Percentiles rank a stretch among this genome's conserved stretches.
phyloP scores from a whole-genome alignment of 2,113 vertebrate species.

The Aegotheles bennettii region DNA sequence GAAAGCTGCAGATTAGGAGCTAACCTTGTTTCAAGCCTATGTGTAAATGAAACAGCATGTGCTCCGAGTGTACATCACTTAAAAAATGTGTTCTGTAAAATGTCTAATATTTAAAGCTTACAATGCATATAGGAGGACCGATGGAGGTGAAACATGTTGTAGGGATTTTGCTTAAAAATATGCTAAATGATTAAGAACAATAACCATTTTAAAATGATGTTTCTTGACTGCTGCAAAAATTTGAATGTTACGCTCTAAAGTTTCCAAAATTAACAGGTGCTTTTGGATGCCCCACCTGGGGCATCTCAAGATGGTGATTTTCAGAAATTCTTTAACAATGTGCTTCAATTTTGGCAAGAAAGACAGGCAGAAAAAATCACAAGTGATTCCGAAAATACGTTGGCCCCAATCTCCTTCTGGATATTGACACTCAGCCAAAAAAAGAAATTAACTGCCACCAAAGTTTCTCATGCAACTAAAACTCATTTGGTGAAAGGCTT shows the following conservation, averaged over 20 bases:
- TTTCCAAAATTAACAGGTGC: background rate
- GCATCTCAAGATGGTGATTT: background rate
- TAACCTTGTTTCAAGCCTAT: background rate
- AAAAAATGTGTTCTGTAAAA: background rate
- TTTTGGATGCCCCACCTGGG: background rate
- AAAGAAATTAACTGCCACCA: background rate
- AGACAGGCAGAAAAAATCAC: background rate
- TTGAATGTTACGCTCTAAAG: background rate
- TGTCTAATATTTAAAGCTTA: background rate
- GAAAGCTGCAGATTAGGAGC: slow-evolving; percentile 23
- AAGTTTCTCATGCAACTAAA: background rate
- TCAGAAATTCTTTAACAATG: background rate
- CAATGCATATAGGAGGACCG: background rate
- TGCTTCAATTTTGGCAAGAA: background rate
- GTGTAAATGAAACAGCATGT: background rate
- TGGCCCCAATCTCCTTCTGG: background rate
- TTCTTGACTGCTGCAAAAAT: background rate
- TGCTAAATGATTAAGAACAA: background rate
- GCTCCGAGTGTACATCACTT: background rate
- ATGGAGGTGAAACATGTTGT: background rate
- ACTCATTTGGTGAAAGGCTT: background rate
- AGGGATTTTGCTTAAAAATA: background rate
- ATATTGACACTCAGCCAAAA: background rate
- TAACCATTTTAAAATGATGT: background rate
- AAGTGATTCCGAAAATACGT: background rate